Evolutionary conservation across 2,797 vertebrate species (phyloP), one percentile per base, ranked within the genome.

Genomic region (Malurus leucopterus): DNA sequence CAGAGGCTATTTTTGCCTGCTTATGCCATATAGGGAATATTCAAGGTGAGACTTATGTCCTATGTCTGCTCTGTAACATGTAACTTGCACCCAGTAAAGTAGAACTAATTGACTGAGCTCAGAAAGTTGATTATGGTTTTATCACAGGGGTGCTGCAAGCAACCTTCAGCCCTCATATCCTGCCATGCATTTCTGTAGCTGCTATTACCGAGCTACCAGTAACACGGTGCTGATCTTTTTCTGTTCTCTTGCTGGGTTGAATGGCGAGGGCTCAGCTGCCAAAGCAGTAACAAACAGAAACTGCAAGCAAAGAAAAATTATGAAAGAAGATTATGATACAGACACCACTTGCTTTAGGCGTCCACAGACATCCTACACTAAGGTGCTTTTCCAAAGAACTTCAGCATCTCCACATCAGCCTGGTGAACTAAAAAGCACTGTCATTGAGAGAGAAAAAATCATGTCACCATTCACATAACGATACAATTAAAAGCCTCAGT

Each of bases 21-120:
- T 84, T 53, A 40, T 57, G 34, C 41, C 29, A 57, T 24, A 29
- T 11, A 3, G 13, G 58, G 20, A 84, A 69, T 67, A 86, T 40
- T 75, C 63, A 75, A 79, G 76, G 67, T 78, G 74, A 84, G 79
- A 30, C 15, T 30, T 36, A 16, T 78, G 81, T 84, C 68, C 68
- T 51, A 0, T 5, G 1, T 77, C 54, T 79, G 58, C 47, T 77
- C 18, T 0, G 0, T 76, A n/a, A 54, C 36, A 20, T 18, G 2
- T 73, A 65, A 55, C 57, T 91, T 72, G 43, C 18, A 51, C 13
- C 54, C 43, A 44, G 51, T 83, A 47, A 78, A 88, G 81, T 58
- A 23, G 15, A 61, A 46, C n/a, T 54, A 21, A 82, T 10, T 14
- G 43, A 50, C 30, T 49, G 75, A 89, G 26, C 53, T 50, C 58